These are phyloP conservation scores for Euspilapteryx auroguttella DNA, from an alignment of 2,888 invertebrate genomes.

Conservation along the genomic window DNA sequence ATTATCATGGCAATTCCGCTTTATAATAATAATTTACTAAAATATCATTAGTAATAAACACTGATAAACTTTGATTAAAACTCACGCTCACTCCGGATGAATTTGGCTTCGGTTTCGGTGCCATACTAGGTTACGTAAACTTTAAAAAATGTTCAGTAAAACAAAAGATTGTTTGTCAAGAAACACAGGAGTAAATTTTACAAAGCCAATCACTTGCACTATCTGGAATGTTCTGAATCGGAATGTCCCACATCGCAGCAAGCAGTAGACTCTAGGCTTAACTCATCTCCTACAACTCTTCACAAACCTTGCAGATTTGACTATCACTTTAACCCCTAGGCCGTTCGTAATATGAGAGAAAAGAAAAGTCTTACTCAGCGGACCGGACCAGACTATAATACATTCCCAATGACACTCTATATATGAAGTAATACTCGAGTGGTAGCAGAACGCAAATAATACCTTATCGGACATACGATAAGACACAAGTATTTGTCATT, in stretches of 20 bases:
- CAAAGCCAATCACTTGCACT: slow-evolving; percentile 17
- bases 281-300: slow-evolving; percentile 6
- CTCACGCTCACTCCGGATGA: slow-evolving; percentile 14
- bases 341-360: no score
- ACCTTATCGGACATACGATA: slow-evolving; percentile 44
- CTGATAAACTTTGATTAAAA: no score
- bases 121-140: slow-evolving; percentile 14
- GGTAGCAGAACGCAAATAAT: neutral
- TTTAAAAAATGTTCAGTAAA: slow-evolving; percentile 11
- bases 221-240: slow-evolving; percentile 23
- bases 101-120: slow-evolving; percentile 30
- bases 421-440: neutral
- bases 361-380: neutral
- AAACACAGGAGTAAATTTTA: slow-evolving; percentile 32
- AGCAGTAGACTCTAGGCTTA: slow-evolving; percentile 8
- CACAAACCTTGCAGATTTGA: no score
- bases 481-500: slow-evolving; percentile 31
- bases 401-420: neutral
- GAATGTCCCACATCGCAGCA: slow-evolving; percentile 25
- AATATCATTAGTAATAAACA: no score
- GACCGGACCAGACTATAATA: neutral
- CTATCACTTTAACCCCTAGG: no score
- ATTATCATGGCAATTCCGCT: no score
- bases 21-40: no score
- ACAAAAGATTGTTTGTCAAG: slow-evolving; percentile 20